A percentile compares a stretch with the other conserved stretches of the same genome.
These are phyloP conservation scores for Eumerus sabulonum DNA, from an alignment of 2,888 invertebrate genomes.

Conservation along the genomic window DNA sequence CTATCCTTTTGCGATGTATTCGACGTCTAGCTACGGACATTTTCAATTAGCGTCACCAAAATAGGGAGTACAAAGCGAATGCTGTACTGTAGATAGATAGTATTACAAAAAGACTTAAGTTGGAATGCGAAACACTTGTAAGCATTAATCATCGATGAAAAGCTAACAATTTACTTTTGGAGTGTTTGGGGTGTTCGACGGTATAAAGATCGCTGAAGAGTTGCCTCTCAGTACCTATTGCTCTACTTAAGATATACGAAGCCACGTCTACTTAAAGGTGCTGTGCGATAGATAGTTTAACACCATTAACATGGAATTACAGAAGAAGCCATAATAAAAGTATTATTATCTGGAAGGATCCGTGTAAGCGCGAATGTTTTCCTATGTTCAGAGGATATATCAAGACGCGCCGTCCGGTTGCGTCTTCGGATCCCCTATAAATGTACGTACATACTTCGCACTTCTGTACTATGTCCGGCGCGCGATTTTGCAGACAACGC, in stretches of 20 bases:
- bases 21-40: conserved; percentile 48
- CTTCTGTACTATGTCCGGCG: conserved; percentile 15
- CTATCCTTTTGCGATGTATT: conserved; percentile 45
- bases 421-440: too few species aligned
- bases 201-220: conserved; percentile 7
- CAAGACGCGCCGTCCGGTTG: conserved; percentile 36
- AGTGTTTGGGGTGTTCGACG: conserved; percentile 1
- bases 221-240: neutral
- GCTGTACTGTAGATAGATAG: conserved; percentile 5
- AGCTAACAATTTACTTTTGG: conserved; percentile 49
- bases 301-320: conserved; percentile 54
- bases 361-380: conserved; percentile 60
- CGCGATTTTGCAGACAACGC: too few species aligned
- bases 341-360: conserved; percentile 60
- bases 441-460: conserved; percentile 48
- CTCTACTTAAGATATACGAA: conserved; percentile 17
- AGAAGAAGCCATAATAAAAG: conserved; percentile 64
- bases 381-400: conserved; percentile 35
- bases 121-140: conserved; percentile 62
- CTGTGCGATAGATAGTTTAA: conserved; percentile 48
- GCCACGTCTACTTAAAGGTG: conserved; percentile 28
- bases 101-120: conserved; percentile 22
- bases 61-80: conserved; percentile 34
- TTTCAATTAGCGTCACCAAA: conserved; percentile 62
- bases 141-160: conserved; percentile 64